A percentile compares a stretch with the other conserved stretches of the same genome.
phyloP scores from a whole-genome alignment of 2,797 vertebrate species.

The Myoxocephalus aenaeus region DNA sequence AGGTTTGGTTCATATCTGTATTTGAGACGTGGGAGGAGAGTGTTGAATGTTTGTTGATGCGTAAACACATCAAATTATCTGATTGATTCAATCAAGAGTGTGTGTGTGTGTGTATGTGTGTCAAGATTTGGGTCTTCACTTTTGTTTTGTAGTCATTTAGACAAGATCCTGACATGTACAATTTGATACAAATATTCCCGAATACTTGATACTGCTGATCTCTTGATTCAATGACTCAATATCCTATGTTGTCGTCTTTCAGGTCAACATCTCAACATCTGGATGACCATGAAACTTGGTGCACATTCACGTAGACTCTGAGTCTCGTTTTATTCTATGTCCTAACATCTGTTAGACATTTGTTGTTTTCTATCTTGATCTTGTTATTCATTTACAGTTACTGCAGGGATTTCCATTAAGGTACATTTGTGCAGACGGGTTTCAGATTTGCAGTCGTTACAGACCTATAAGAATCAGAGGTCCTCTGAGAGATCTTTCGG shows the following conservation, averaged over 20 bases:
- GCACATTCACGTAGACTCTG: too few relatives aligned
- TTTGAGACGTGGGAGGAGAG: conserved; percentile 7
- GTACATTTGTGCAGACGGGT: too few relatives aligned
- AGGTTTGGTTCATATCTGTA: conserved; percentile 38
- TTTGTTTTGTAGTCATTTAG: too few relatives aligned
- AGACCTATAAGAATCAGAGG: too few relatives aligned
- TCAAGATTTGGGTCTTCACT: background rate
- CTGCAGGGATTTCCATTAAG: too few relatives aligned
- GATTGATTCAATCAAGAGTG: conserved; percentile 13
- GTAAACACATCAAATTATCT: conserved; percentile 10
- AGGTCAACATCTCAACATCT: background rate
- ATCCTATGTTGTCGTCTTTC: background rate
- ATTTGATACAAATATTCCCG: background rate
- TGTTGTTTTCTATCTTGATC: too few relatives aligned
- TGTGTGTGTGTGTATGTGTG: too few relatives aligned
- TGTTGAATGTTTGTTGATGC: background rate
- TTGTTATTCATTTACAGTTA: too few relatives aligned
- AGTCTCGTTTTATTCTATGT: too few relatives aligned
- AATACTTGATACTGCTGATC: background rate
- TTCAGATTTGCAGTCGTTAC: too few relatives aligned
- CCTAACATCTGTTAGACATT: too few relatives aligned
- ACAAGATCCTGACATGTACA: conserved; percentile 3
- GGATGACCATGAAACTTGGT: background rate
- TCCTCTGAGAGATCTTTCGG: too few relatives aligned
- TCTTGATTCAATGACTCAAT: background rate